phyloP scores from a whole-genome alignment of 2,797 vertebrate species.

The Mallotus villosus region DNA sequence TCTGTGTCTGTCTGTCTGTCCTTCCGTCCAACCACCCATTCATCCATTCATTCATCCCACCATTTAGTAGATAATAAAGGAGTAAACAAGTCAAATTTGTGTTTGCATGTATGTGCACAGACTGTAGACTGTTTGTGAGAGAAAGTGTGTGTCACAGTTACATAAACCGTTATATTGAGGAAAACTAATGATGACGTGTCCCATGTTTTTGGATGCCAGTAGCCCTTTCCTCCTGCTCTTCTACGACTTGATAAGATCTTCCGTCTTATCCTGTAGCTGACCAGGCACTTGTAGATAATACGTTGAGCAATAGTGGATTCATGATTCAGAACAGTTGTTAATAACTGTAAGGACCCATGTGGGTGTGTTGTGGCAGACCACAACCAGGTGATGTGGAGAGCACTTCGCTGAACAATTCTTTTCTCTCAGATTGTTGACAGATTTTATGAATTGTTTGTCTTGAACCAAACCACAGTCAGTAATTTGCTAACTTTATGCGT shows the following conservation, averaged over 20 bases:
- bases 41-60: no score
- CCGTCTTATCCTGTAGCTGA: constrained; percentile 32
- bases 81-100: neutral
- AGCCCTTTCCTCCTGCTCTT: constrained; percentile 18
- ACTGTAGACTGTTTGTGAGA: neutral
- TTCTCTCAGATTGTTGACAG: neutral
- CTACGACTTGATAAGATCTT: constrained; percentile 44
- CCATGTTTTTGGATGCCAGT: neutral
- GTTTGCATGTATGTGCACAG: neutral
- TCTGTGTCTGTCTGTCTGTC: neutral
- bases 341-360: constrained; percentile 2
- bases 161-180: neutral
- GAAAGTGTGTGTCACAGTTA: constrained; percentile 4
- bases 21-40: no score
- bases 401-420: neutral
- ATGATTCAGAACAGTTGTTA: constrained; percentile 49
- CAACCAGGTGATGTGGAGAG: neutral
- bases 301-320: constrained; percentile 13
- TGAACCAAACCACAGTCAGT: neutral
- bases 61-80: no score
- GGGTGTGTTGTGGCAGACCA: neutral
- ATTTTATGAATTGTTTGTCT: neutral
- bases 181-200: neutral
- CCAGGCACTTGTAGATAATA: constrained; percentile 43
- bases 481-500: neutral